Evolutionary conservation across 2,888 invertebrate genomes (phyloP), one percentile per base, ranked within the genome.

Genomic region (Agonum fuliginosum): DNA sequence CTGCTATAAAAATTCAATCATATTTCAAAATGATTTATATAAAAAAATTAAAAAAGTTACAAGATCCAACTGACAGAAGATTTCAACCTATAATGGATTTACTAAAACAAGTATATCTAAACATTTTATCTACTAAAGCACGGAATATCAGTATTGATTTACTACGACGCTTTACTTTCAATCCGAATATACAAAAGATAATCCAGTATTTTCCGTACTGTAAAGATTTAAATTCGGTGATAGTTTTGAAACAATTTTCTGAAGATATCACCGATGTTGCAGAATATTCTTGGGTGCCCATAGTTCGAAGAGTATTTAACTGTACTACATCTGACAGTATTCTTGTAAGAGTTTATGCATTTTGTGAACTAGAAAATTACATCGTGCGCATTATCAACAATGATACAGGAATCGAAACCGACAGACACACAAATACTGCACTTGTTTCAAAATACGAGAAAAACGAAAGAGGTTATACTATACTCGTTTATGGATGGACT

Each of bases 381-480:
- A 79, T 82, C 22, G 79, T 86, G 3, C 80, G 84, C 46, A 84
- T 85, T 0, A 84, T 85, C 73, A 80, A 86, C 78, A 87, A 86
- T 67, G 86, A 86, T 72, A 83, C 81, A 2, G 65, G 78, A 6
- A 34, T 80, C 22, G 86, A 86, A 80, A 80, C 83, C 4, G 78
- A 78, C 24, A 75, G 83, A 58, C 79, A 81, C 51, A 81, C 82
- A 1, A 83, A 84, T 46, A 83, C 82, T 24, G 82, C 81, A 0
- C 34, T 78, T 2, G 83, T 83, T 0, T 41, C 79, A 5, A 70
- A 77, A 14, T 86, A 84, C 65, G 41, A 74, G 2, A 80, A 78
- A 17, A 86, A 86, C 79, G 46, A 34, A 2, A 80, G 79, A 3
- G 86, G 86, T 0, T 87, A 86, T 71, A 86, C 86, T 0, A 79